These are phyloP conservation scores for Helicoverpa zea DNA, from an alignment of 1,140 invertebrate genomes.

Conservation along the genomic window DNA sequence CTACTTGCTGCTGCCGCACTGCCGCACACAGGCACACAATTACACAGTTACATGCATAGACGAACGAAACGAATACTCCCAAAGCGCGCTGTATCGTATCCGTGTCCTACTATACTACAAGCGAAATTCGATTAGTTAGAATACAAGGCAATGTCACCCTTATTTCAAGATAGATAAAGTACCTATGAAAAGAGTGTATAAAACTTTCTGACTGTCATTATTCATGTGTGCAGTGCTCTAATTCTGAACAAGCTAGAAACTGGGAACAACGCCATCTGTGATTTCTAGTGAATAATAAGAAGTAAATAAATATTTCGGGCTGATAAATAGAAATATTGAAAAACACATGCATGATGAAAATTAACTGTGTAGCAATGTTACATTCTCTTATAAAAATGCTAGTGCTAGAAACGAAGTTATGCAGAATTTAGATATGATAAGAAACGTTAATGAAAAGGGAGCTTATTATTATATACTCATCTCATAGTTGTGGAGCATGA, in stretches of 20 bases:
- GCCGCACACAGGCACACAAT: slow-evolving; percentile 54
- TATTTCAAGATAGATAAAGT: not conserved
- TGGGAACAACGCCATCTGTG: slow-evolving; percentile 22
- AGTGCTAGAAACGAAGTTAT: too few relatives aligned
- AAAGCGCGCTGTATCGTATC: not conserved
- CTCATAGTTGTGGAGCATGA: too few relatives aligned
- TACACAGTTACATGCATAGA: slow-evolving; percentile 20
- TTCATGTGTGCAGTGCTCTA: slow-evolving; percentile 10
- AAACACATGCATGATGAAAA: too few relatives aligned
- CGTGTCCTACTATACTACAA: slow-evolving; percentile 29
- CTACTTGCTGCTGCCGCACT: slow-evolving; percentile 66
- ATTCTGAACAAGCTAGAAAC: not conserved
- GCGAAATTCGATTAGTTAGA: not conserved
- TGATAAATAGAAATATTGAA: too few relatives aligned
- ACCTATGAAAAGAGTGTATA: not conserved
- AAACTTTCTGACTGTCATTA: not conserved
- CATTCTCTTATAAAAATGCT: too few relatives aligned
- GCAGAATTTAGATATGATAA: too few relatives aligned
- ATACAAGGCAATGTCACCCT: slow-evolving; percentile 4
- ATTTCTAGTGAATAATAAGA: not conserved
- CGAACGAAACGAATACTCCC: not conserved
- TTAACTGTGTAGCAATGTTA: too few relatives aligned
- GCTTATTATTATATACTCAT: too few relatives aligned
- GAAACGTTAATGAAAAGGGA: too few relatives aligned
- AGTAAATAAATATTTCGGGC: too few relatives aligned